phyloP scores from a whole-genome alignment of 2,797 vertebrate genomes.

The Microtus obscurus region DNA sequence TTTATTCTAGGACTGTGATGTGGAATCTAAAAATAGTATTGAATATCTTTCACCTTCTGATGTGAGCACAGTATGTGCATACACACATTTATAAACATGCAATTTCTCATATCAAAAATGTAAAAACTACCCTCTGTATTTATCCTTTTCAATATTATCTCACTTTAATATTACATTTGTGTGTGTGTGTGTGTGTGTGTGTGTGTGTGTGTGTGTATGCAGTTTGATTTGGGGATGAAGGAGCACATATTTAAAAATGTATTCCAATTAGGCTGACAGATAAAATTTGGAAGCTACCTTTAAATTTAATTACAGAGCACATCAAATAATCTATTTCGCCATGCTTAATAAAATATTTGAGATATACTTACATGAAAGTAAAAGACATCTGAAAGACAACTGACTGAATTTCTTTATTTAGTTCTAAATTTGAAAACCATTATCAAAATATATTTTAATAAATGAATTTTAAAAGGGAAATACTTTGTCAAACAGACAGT shows the following conservation, averaged over 20 bases:
- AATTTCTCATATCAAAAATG: background rate
- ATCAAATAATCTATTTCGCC: slow-evolving; percentile 22
- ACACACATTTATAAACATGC: background rate
- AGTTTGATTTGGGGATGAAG: background rate
- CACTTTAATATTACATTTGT: background rate
- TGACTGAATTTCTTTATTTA: background rate
- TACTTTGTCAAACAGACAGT: background rate
- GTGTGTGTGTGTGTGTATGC: background rate
- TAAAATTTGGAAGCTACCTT: background rate
- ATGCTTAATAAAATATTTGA: background rate
- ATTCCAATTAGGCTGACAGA: background rate
- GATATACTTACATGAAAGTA: background rate
- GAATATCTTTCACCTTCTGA: background rate
- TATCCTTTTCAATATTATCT: background rate
- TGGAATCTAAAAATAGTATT: background rate
- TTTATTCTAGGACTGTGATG: background rate
- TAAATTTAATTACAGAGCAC: slow-evolving; percentile 54
- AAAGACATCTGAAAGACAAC: slow-evolving; percentile 18
- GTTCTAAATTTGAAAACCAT: slow-evolving; percentile 7
- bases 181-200: background rate
- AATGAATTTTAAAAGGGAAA: background rate
- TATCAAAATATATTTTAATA: background rate
- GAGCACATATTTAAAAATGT: background rate
- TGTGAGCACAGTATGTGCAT: background rate
- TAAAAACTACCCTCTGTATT: background rate